Evolutionary conservation across 2,797 vertebrate genomes (phyloP).

Genomic region (Tarsius wallacei): DNA sequence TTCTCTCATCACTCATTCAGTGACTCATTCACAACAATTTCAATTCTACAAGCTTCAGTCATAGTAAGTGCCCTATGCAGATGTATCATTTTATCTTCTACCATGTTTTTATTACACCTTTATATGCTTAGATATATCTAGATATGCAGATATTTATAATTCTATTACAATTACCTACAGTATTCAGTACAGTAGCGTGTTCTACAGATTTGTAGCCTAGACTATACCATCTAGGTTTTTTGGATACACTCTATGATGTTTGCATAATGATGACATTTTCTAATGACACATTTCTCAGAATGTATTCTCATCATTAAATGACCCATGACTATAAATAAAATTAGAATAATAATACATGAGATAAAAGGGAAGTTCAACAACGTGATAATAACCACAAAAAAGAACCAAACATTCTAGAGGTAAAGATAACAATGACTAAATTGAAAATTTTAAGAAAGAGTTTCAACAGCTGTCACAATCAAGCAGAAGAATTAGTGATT

Average conservation of each 20-base stretch:
- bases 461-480: not conserved
- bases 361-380: not conserved
- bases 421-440: not conserved
- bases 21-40: not conserved
- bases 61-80: not conserved
- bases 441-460: not conserved
- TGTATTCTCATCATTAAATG: not conserved
- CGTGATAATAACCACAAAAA: not conserved
- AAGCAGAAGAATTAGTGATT: not conserved
- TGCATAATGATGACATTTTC: not conserved
- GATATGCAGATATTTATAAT: not conserved
- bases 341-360: not conserved
- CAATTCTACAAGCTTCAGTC: not conserved
- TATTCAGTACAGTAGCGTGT: not conserved
- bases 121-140: not conserved
- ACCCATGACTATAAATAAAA: not conserved
- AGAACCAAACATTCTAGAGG: not conserved
- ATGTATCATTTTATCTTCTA: not conserved
- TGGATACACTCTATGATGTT: not conserved
- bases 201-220: not conserved
- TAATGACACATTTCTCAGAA: not conserved
- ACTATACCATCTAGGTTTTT: not conserved
- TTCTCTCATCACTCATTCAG: not conserved
- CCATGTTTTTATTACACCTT: not conserved
- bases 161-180: not conserved